Base-by-base conservation (phyloP, 2,888 invertebrate genomes). In the Cantharis rustica region DNA sequence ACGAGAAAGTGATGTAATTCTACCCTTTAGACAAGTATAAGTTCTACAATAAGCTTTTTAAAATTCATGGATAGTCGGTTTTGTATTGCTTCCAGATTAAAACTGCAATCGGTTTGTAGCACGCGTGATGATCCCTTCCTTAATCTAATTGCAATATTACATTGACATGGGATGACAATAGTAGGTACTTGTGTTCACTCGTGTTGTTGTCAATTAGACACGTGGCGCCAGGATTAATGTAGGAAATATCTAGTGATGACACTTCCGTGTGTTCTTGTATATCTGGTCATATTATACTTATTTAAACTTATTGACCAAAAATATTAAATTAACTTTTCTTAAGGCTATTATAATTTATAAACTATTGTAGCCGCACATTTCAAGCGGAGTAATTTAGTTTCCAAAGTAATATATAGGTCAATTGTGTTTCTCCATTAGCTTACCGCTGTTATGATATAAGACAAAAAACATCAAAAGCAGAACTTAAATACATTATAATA, bases 141-240 rank as follows among this genome's bases (percentile, higher is more conserved):
- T 85, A 86, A 86, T 86, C 86, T 86, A 86, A 86, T 86, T 83
- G 85, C 84, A 85, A 85, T 86, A 86, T 86, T 86, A 82, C 82
- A 83, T 82, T 82, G 82, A 83, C 83, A 83, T 81, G 79, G 81
- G 80, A 82, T 82, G 83, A 83, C 82, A 83, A 83, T 83, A 79
- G 75, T 47, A 47, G 47, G 47, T 75, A 75, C 83, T 82, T 82
- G 79, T 83, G 81, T 82, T 79, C 80, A 81, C 84, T 84, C 84
- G 84, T 84, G 84, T 84, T 82, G 81, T 83, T 84, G 83, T 84
- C 84, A 84, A 82, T 84, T 83, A 81, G 82, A 75, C 84, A 83
- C 82, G 83, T 83, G 84, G 79, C 82, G 80, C 69, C 69, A 70
- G 76, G 66, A 78, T 78, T 78, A 77, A 77, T 75, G 69, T 64